A percentile compares a stretch with the other conserved stretches of the same genome.
phyloP scores from a whole-genome alignment of 2,888 invertebrate genomes.

The Stictocephala bisonia region DNA sequence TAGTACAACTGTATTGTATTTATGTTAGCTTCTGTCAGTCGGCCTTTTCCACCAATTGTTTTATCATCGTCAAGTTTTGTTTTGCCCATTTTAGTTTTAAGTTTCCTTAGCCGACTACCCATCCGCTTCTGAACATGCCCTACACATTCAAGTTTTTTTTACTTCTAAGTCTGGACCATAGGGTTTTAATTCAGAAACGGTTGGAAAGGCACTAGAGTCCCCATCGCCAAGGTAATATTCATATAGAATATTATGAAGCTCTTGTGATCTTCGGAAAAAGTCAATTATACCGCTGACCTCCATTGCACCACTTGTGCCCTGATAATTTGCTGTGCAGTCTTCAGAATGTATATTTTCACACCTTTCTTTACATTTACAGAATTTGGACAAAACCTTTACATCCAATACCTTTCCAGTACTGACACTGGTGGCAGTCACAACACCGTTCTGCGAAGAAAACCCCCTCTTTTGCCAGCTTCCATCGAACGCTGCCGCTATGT shows the following conservation, averaged over 20 bases:
- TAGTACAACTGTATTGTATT: neutral
- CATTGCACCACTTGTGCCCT: neutral
- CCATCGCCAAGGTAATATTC: neutral
- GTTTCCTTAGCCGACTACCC: neutral
- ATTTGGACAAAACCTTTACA: neutral
- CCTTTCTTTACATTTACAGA: neutral
- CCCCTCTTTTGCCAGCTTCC: conserved; percentile 14
- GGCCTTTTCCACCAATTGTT: neutral
- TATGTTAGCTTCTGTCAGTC: neutral
- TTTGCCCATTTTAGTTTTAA: neutral
- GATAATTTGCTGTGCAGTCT: neutral
- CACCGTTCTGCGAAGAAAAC: neutral
- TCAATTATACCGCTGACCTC: neutral
- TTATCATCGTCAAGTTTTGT: neutral
- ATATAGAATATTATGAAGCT: neutral
- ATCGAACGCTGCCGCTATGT: neutral
- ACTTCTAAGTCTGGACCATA: neutral
- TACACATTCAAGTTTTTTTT: conserved; percentile 4
- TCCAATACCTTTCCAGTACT: neutral
- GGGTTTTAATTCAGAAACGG: neutral
- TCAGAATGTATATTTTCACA: conserved; percentile 16
- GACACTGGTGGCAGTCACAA: neutral
- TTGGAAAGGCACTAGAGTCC: neutral
- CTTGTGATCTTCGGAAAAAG: neutral
- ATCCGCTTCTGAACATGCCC: neutral